These are phyloP conservation scores for Lateolabrax maculatus DNA, from an alignment of 2,797 vertebrate genomes.

Conservation along the genomic window DNA sequence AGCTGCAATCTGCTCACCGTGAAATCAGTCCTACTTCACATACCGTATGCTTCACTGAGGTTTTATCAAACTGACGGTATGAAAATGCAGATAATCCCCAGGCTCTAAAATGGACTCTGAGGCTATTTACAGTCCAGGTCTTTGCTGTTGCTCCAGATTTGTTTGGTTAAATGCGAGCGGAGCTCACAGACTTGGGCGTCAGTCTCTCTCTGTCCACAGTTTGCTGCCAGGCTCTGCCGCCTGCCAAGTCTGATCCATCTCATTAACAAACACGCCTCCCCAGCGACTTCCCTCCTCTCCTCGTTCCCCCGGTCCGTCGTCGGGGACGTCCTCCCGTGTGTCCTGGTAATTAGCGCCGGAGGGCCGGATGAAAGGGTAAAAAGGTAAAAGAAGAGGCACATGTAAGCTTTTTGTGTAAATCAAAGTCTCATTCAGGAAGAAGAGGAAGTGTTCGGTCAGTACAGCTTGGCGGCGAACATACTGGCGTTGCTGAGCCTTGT, in stretches of 20 bases:
- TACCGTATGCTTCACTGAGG: slow-evolving; percentile 6
- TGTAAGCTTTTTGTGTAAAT: slow-evolving; percentile 38
- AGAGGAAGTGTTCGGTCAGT: slow-evolving; percentile 26
- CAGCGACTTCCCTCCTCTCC: slow-evolving; percentile 7
- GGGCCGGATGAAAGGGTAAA: slow-evolving; percentile 27
- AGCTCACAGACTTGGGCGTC: slow-evolving; percentile 36
- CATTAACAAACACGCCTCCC: slow-evolving; percentile 67
- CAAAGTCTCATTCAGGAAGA: slow-evolving; percentile 35
- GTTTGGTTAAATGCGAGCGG: slow-evolving; percentile 36
- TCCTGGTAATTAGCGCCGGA: slow-evolving; percentile 55
- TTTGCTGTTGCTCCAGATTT: slow-evolving; percentile 48
- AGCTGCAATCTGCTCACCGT: slow-evolving; percentile 10
- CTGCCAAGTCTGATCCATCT: slow-evolving; percentile 70
- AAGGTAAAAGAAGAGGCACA: slow-evolving; percentile 32
- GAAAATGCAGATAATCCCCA: slow-evolving; percentile 45
- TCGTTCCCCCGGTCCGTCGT: background rate
- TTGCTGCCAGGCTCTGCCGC: slow-evolving; percentile 52
- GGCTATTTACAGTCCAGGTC: slow-evolving; percentile 46
- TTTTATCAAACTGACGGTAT: slow-evolving; percentile 30
- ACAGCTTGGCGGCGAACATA: slow-evolving; percentile 4
- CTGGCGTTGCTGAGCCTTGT: background rate
- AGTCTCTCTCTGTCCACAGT: slow-evolving; percentile 41
- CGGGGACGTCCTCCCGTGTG: slow-evolving; percentile 35
- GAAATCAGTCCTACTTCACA: slow-evolving; percentile 40
- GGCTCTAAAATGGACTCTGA: slow-evolving; percentile 33